Evolutionary conservation across 1,140 invertebrate genomes (phyloP).

Genomic region (Neocloeon triangulifer): DNA sequence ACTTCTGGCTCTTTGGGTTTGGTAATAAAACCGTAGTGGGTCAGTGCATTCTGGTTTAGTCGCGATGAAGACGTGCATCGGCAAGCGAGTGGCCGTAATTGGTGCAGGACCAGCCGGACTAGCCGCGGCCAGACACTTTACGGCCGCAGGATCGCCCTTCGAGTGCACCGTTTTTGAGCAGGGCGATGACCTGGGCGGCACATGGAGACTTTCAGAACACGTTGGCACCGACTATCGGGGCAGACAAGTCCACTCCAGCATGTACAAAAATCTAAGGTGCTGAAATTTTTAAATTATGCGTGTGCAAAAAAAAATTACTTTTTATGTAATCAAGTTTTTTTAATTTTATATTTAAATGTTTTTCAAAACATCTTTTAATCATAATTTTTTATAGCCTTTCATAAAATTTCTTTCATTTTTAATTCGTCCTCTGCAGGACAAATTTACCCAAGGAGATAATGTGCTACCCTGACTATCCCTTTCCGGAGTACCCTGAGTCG

Average conservation of each 20-base stretch:
- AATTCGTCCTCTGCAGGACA: conserved; percentile 28
- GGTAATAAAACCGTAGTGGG: too few species aligned
- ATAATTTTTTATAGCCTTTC: too few species aligned
- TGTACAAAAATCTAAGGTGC: conserved; percentile 25
- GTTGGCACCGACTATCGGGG: conserved; percentile 31
- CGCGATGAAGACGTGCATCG: too few species aligned
- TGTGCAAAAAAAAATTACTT: too few species aligned
- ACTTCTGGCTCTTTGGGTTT: too few species aligned
- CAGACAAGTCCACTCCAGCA: conserved; percentile 38
- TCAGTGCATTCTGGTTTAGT: too few species aligned
- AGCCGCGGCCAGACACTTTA: conserved; percentile 34
- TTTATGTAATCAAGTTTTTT: too few species aligned
- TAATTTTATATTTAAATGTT: too few species aligned
- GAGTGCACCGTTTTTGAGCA: conserved; percentile 37
- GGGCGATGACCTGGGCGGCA: conserved; percentile 34
- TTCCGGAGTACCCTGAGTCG: conserved; percentile 18
- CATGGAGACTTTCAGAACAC: conserved; percentile 46
- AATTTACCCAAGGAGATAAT: conserved; percentile 80
- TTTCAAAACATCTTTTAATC: too few species aligned
- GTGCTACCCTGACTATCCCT: conserved; percentile 62
- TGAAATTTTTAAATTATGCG: too few species aligned
- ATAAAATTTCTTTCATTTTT: too few species aligned
- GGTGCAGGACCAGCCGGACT: conserved; percentile 60
- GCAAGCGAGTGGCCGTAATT: conserved; percentile 47
- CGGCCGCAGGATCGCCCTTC: conserved; percentile 15